Percentiles rank a stretch among this genome's conserved stretches.
Evolutionary conservation across 2,113 vertebrate genomes (phyloP).

Genomic region (Sitta europaea): DNA sequence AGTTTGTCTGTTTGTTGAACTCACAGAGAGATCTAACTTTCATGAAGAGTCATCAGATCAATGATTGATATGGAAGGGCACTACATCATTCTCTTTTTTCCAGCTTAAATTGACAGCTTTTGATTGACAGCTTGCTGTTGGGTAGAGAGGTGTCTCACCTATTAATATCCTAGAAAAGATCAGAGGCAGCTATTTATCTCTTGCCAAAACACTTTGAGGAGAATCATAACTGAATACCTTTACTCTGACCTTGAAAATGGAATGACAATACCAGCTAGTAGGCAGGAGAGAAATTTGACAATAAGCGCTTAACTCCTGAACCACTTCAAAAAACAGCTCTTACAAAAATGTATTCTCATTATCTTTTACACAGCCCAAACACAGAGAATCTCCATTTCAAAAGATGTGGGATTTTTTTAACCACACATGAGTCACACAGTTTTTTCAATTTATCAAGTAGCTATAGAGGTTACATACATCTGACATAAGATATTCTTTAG

Average conservation of each 20-base stretch:
- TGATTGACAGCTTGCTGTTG: constrained; percentile 11
- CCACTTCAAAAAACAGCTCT: constrained; percentile 13
- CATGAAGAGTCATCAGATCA: neutral
- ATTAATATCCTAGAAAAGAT: constrained; percentile 7
- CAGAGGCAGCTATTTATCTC: neutral
- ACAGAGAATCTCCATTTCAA: neutral
- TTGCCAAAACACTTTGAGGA: neutral
- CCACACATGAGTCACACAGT: neutral
- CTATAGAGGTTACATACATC: neutral
- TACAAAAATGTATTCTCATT: neutral
- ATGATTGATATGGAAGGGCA: neutral
- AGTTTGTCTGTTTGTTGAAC: neutral
- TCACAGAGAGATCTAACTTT: neutral
- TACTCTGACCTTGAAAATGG: constrained; percentile 30
- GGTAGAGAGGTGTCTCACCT: neutral
- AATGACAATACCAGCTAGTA: neutral
- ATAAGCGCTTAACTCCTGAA: constrained; percentile 5
- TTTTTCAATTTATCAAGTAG: neutral
- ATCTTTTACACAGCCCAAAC: neutral
- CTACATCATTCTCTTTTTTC: neutral
- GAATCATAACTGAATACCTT: neutral
- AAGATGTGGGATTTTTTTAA: neutral
- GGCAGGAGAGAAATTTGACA: neutral
- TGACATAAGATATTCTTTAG: neutral
- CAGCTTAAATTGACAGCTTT: neutral